Conservation (phyloP, 2,797 vertebrate genomes). For the Neoniphon sammara region DNA sequence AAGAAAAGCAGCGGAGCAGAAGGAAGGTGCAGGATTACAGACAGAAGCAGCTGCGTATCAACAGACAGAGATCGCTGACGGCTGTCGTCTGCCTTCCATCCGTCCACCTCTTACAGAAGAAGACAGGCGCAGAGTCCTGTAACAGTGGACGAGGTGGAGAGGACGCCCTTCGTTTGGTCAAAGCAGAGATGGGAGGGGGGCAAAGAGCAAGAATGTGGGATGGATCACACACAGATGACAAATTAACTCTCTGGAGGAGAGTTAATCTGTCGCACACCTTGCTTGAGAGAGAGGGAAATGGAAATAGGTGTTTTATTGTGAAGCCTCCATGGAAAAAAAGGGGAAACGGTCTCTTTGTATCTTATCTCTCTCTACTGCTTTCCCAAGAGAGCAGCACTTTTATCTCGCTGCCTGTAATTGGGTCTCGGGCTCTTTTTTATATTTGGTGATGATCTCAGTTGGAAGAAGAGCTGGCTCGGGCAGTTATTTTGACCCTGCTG, state of each 20-base stretch:
- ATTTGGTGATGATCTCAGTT: constrained; percentile 60
- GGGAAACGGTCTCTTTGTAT: constrained; percentile 38
- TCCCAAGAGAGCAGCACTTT: constrained; percentile 3
- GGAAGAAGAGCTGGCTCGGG: constrained; percentile 37
- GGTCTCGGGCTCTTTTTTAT: constrained; percentile 44
- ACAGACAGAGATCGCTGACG: neutral
- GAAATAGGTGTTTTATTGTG: constrained; percentile 27
- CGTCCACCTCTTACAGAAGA: neutral
- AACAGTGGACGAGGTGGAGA: constrained; percentile 10
- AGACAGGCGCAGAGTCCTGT: neutral
- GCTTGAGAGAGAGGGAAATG: constrained; percentile 24
- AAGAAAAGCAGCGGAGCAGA: neutral
- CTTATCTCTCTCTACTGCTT: constrained; percentile 43
- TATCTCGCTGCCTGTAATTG: constrained; percentile 61
- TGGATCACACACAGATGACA: too few relatives aligned
- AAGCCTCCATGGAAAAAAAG: constrained; percentile 40
- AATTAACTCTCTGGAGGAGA: constrained; percentile 46
- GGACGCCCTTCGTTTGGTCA: neutral
- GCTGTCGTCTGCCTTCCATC: constrained; percentile 30
- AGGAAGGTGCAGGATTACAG: neutral
- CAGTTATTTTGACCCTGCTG: constrained; percentile 20
- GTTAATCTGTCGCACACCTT: constrained; percentile 46
- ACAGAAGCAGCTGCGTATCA: constrained; percentile 12
- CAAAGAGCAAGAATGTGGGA: too few relatives aligned
- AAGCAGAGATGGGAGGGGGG: neutral